phyloP scores from a whole-genome alignment of 1,140 invertebrate genomes.

The Eriosoma lanigerum region DNA sequence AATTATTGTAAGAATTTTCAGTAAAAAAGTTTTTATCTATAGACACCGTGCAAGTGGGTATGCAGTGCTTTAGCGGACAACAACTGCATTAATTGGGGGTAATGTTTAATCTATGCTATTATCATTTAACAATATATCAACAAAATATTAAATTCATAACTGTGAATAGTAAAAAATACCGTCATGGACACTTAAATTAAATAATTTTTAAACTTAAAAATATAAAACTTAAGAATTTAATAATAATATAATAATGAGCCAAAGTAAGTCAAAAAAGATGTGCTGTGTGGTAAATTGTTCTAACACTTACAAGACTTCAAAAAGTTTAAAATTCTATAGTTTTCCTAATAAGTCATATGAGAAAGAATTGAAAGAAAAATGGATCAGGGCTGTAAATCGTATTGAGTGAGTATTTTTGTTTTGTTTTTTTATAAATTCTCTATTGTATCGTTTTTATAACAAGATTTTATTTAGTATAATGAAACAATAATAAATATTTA shows the following conservation, averaged over 20 bases:
- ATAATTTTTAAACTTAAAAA: too few species aligned
- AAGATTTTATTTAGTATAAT: too few species aligned
- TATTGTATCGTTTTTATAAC: too few species aligned
- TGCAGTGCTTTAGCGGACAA: not conserved
- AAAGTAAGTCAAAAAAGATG: not conserved
- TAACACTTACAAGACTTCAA: slow-evolving; percentile 9
- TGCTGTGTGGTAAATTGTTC: not conserved
- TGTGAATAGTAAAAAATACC: not conserved
- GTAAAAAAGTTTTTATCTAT: not conserved
- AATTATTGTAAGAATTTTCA: too few species aligned
- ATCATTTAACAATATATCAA: not conserved
- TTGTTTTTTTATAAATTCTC: not conserved
- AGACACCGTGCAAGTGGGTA: not conserved
- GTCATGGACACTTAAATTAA: too few species aligned
- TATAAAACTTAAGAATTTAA: too few species aligned
- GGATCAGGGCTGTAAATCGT: not conserved
- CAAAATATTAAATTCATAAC: not conserved
- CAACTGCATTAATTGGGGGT: not conserved
- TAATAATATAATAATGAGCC: too few species aligned
- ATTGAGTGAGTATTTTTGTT: not conserved
- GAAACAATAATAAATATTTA: too few species aligned
- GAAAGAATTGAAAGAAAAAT: not conserved
- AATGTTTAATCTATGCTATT: not conserved
- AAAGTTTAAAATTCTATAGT: not conserved
- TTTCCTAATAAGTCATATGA: slow-evolving; percentile 9